These are phyloP conservation scores for Agrilus cyanescens DNA, from an alignment of 2,888 invertebrate species.

Conservation along the genomic window DNA sequence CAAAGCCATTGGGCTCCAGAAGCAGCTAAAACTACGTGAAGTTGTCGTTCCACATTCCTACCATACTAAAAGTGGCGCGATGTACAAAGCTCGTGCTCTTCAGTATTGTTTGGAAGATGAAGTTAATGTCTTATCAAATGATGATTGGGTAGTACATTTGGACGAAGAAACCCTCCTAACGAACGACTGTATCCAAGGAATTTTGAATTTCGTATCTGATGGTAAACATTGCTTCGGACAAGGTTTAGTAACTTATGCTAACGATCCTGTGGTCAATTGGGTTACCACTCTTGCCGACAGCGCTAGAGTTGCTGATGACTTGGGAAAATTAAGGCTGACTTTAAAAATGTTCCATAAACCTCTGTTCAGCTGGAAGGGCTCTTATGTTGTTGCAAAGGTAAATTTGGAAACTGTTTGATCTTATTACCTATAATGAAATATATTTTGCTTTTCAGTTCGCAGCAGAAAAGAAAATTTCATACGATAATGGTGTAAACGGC, in stretches of 20 bases:
- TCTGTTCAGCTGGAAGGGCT: constrained; percentile 95
- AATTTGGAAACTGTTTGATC: constrained; percentile 15
- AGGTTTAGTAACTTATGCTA: constrained; percentile 91
- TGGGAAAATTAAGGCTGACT: constrained; percentile 90
- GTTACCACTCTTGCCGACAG: constrained; percentile 94
- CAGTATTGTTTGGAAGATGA: constrained; percentile 91
- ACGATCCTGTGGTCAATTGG: constrained; percentile 94
- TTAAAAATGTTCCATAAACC: constrained; percentile 91
- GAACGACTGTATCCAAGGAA: constrained; percentile 78
- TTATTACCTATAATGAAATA: too few relatives aligned
- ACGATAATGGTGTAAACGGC: too few relatives aligned
- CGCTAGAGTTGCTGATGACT: constrained; percentile 91
- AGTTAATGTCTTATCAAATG: constrained; percentile 73
- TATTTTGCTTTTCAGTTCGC: too few relatives aligned
- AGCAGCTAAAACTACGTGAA: constrained; percentile 71
- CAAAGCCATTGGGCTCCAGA: constrained; percentile 64
- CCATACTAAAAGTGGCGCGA: constrained; percentile 79
- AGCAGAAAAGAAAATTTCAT: too few relatives aligned
- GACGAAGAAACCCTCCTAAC: constrained; percentile 94
- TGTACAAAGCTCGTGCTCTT: constrained; percentile 88
- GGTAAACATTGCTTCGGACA: constrained; percentile 94
- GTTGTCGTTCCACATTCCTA: constrained; percentile 81
- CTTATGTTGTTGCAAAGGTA: constrained; percentile 93
- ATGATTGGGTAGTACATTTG: constrained; percentile 92
- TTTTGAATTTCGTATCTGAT: constrained; percentile 88